Base-by-base conservation (phyloP, 64 coral and sea anemone species). In the Pachyseris speciosa region DNA sequence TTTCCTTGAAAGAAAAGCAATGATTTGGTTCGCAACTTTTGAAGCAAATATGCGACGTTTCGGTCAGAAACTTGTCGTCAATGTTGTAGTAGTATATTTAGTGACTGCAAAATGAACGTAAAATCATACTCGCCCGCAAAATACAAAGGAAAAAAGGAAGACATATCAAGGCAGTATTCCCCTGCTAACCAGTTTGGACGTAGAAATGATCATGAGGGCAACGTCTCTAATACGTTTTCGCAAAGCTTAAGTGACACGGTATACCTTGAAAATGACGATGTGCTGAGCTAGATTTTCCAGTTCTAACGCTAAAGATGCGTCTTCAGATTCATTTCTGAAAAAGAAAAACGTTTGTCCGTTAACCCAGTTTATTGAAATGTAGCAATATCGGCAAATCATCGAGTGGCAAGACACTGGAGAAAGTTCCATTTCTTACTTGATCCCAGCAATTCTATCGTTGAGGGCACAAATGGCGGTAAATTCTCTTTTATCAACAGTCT, bases 391-490 rank as follows among this genome's bases (percentile, higher is more conserved):
- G 43, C 11, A 45, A 45, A 45, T 45, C 43, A 45, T 45, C 43
- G 11, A 45, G 43, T 45, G 11, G 43, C 4, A 6, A 45, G 11
- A 45, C 22, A 10, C 33, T 32, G 34, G 60, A 13, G 43, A 29
- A 91, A 90, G 20, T 31, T 16, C 45, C 12, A 50, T 7, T n/a
- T 39, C 87, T 74, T 48, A 99, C 97, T 87, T 93, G 10, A 67
- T 64, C 43, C 97, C 97, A 37, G 86, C 65, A n/a, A 99, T 88
- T 65, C 84, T 89, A 58, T 99, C 97, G 42, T 99, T 99, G 41
- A 99, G 87, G n/a, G 90, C 94, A 44, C 97, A 99, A 37, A 99
- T 99, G 38, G 97, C 94, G 7, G 87, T 87, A 74, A 99, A 99
- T 78, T 99, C 97, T 51, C 97, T 88, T 59, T 87, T 90, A 36